Evolutionary conservation across 2,888 invertebrate species (phyloP), one percentile per base, ranked within the genome.

Genomic region (Lottia scabra): DNA sequence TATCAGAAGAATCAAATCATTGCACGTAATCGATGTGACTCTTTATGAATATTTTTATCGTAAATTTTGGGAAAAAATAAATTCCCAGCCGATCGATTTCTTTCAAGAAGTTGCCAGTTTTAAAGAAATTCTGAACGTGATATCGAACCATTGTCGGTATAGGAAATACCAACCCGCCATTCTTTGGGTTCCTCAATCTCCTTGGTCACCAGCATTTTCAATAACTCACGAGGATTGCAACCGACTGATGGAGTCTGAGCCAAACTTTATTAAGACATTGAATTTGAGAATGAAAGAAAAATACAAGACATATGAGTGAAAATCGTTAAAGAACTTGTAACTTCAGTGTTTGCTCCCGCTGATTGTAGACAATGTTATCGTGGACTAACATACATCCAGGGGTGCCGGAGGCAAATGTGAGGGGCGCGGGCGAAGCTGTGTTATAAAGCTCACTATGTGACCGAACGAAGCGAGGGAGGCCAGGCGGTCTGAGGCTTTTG

Each of bases 41-140:
- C 76, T 86, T 19, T 86, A 86, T 67, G 72, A 80, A 26, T 73
- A 78, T 68, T 85, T 84, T 68, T 77, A 77, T 27, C 44, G 69
- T 27, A 78, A 75, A n/a, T 79, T 86, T 56, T 75, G 79, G 74
- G 43, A 71, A 8, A 74, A 68, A 26, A 63, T 86, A 6, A 64
- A 71, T 27, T 2, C 1, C 0, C 27, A 76, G 16, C 78, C 78
- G 5, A 30, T 27, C 1, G 63, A 69, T 46, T 63, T 81, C 13
- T 63, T 69, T 10, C 70, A 75, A 27, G 81, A 81, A 67, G 71
- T 77, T n/a, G 10, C 38, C 12, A 26, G 74, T 63, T 81, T 77
- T 69, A 75, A 71, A 66, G 23, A 43, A 4, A 67, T 78, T 46
- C 43, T 77, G 13, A 63, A 45, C 13, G 68, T 71, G 45, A 75